These are phyloP conservation scores for Antheraea assamensis DNA, from an alignment of 2,888 invertebrate species.

Conservation along the genomic window DNA sequence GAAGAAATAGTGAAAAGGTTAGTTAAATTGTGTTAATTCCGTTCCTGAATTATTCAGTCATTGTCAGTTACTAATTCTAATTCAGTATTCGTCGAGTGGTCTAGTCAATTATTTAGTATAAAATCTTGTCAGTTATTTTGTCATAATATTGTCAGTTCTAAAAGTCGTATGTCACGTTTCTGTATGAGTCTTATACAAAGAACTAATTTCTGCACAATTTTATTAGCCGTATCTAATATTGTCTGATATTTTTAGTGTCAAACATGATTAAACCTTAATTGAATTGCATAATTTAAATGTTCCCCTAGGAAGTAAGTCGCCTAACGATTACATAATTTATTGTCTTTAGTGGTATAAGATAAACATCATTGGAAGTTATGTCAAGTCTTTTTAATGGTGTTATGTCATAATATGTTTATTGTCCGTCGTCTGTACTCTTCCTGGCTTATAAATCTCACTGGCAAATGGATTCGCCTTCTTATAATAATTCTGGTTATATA, in stretches of 20 bases:
- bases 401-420: background rate
- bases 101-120: background rate
- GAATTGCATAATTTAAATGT: background rate
- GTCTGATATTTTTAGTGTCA: background rate
- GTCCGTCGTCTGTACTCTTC: background rate
- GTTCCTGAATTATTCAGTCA: background rate
- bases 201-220: background rate
- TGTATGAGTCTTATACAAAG: background rate
- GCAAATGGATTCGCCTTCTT: background rate
- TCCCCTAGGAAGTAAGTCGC: background rate
- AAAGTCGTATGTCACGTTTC: background rate
- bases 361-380: background rate
- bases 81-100: background rate
- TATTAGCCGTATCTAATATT: background rate
- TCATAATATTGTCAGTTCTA: conserved; percentile 3
- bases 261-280: background rate
- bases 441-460: background rate
- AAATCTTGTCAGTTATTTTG: background rate
- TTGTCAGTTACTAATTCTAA: background rate
- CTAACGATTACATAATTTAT: background rate
- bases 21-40: background rate
- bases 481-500: background rate
- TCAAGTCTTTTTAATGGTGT: background rate
- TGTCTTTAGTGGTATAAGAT: background rate
- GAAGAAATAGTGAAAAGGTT: background rate